A percentile compares a stretch with the other conserved stretches of the same genome.
Evolutionary conservation across 2,797 vertebrate genomes (phyloP).

Genomic region (Todus mexicanus): DNA sequence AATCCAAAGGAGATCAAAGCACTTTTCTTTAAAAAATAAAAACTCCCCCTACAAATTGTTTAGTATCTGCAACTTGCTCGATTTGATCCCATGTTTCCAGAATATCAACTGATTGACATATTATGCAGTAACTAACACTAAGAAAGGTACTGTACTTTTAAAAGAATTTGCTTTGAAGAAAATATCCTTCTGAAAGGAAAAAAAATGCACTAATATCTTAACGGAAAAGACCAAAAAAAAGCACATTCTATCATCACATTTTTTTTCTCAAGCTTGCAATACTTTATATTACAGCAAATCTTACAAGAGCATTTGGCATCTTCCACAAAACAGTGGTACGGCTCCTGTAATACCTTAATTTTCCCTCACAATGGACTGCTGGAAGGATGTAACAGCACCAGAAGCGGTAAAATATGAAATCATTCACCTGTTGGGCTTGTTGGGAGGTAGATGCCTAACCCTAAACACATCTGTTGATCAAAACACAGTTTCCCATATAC

Average conservation of each 20-base stretch:
- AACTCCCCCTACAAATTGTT: neutral
- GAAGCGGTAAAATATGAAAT: neutral
- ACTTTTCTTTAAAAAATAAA: neutral
- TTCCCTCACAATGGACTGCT: neutral
- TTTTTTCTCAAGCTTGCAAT: neutral
- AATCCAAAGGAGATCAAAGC: neutral
- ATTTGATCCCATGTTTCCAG: neutral
- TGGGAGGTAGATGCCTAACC: neutral
- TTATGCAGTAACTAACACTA: neutral
- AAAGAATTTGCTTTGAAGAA: neutral
- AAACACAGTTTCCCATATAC: neutral
- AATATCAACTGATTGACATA: neutral
- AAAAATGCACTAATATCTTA: neutral
- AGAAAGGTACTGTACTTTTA: neutral
- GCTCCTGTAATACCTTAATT: neutral
- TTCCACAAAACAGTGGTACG: neutral
- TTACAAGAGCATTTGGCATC: neutral
- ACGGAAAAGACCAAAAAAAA: neutral
- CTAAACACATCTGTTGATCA: neutral
- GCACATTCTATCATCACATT: accelerated
- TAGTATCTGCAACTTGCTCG: neutral
- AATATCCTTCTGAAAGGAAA: neutral
- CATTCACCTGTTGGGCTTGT: neutral
- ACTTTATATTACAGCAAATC: neutral
- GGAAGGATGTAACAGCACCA: neutral